Evolutionary conservation across 2,797 vertebrate species (phyloP).

Genomic region (Nyctibius grandis): DNA sequence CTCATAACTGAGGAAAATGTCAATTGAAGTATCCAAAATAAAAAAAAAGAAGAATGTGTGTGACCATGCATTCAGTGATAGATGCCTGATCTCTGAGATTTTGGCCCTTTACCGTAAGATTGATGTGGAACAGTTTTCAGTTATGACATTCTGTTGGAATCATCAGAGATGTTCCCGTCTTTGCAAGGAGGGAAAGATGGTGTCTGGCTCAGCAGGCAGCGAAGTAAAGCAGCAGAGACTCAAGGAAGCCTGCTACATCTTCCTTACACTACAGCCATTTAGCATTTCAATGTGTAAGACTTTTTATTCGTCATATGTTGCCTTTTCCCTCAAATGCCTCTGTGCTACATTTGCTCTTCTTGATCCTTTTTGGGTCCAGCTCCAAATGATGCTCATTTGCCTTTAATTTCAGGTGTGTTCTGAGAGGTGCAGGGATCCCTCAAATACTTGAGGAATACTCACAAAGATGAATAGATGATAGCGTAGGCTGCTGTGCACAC

Average conservation of each 20-base stretch:
- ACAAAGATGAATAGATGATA: not conserved
- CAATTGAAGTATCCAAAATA: not conserved
- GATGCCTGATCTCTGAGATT: not conserved
- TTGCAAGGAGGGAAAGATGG: not conserved
- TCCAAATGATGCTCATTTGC: not conserved
- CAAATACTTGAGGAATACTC: not conserved
- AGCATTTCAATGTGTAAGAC: not conserved
- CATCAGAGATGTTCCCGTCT: not conserved
- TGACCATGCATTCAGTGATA: not conserved
- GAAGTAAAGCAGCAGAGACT: not conserved
- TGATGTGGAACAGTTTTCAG: not conserved
- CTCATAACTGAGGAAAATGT: not conserved
- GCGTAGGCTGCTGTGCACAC: not conserved
- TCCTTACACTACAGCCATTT: not conserved
- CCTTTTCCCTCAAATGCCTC: not conserved
- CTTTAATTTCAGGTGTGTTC: not conserved
- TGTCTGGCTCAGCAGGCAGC: constrained; percentile 9
- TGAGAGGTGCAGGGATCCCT: not conserved
- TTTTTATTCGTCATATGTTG: not conserved
- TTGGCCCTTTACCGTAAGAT: not conserved
- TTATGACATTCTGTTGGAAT: constrained; percentile 7
- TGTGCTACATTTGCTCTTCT: not conserved
- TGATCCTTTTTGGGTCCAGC: not conserved
- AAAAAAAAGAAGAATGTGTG: not conserved
- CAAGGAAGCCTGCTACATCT: not conserved